These are phyloP conservation scores for Epiblema foenella DNA, from an alignment of 2,888 invertebrate genomes.

Conservation along the genomic window DNA sequence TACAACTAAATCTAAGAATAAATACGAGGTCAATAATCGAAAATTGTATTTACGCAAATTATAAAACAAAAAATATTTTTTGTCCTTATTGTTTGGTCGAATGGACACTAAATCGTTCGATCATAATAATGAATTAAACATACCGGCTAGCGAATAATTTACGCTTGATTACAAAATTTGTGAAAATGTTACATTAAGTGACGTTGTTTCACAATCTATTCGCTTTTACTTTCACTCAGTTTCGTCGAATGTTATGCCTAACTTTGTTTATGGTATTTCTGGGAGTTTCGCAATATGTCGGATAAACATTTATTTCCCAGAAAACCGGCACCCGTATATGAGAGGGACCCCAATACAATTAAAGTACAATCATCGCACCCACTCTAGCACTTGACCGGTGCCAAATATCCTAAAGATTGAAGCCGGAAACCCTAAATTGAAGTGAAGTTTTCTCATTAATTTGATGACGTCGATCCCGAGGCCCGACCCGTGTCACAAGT, in stretches of 20 bases:
- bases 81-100: not conserved
- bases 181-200: not conserved
- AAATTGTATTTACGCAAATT: too few relatives aligned
- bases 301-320: constrained; percentile 18
- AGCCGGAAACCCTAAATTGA: constrained; percentile 81
- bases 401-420: constrained; percentile 80
- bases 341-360: constrained; percentile 38
- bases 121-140: not conserved
- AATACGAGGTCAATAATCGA: too few relatives aligned
- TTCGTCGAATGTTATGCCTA: not conserved
- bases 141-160: not conserved
- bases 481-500: constrained; percentile 84
- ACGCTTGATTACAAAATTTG: not conserved
- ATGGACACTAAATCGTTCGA: not conserved
- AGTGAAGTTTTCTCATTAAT: constrained; percentile 85
- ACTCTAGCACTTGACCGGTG: constrained; percentile 75
- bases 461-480: constrained; percentile 84
- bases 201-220: not conserved
- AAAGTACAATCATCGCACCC: constrained; percentile 60
- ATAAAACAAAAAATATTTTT: too few relatives aligned
- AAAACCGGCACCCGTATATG: constrained; percentile 2
- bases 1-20: too few relatives aligned
- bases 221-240: constrained; percentile 3
- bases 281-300: constrained; percentile 6
- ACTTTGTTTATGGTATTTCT: constrained; percentile 18